phyloP scores from a whole-genome alignment of 30 jellyfish, hydroid and myxozoan species.

The Turritopsis dohrnii region DNA sequence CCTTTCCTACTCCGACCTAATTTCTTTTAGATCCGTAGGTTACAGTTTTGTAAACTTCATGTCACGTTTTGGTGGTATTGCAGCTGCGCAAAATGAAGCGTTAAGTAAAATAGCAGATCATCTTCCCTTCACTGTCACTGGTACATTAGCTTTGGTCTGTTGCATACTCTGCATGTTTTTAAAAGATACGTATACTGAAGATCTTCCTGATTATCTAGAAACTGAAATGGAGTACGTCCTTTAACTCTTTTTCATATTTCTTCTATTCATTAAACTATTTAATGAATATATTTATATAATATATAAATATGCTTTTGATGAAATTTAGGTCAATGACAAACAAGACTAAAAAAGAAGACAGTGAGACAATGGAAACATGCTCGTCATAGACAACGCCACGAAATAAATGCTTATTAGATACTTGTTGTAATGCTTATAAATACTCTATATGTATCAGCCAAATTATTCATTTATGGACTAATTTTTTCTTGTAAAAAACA shows the following conservation, averaged over 20 bases:
- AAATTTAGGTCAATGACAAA: too few relatives aligned
- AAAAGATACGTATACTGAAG: background rate
- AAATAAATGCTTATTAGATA: too few relatives aligned
- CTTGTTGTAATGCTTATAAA: too few relatives aligned
- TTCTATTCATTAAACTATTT: too few relatives aligned
- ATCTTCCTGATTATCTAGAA: background rate
- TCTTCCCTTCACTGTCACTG: background rate
- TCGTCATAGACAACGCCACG: too few relatives aligned
- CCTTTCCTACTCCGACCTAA: background rate
- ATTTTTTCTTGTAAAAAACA: too few relatives aligned
- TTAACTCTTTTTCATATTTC: background rate
- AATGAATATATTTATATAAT: too few relatives aligned
- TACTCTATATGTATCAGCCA: too few relatives aligned
- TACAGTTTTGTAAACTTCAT: background rate
- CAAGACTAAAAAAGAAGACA: too few relatives aligned
- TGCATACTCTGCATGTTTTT: background rate
- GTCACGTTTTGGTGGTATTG: background rate
- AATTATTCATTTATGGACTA: too few relatives aligned
- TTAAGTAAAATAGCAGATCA: background rate
- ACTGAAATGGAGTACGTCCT: background rate
- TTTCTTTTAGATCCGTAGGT: background rate
- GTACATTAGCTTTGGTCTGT: background rate
- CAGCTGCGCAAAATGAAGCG: background rate
- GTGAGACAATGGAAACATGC: too few relatives aligned
- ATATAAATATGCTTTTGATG: too few relatives aligned